These are phyloP conservation scores for Latrodectus geometricus DNA, from an alignment of 1,140 invertebrate species.

Conservation along the genomic window DNA sequence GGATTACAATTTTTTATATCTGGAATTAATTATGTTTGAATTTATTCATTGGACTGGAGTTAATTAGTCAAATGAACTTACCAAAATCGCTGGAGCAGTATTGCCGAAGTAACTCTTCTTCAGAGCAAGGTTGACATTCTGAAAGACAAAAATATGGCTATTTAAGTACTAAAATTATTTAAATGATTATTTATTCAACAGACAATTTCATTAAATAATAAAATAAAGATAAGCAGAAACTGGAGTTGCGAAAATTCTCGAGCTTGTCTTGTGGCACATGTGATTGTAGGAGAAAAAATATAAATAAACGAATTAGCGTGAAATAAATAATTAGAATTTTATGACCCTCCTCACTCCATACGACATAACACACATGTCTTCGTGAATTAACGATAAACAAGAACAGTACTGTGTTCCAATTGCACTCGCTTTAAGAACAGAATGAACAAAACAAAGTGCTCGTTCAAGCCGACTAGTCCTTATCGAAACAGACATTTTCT, in stretches of 20 bases:
- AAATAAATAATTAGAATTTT: not conserved
- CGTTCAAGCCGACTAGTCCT: not conserved
- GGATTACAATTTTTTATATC: no score
- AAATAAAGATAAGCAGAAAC: not conserved
- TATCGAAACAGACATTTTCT: not conserved
- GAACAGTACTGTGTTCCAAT: not conserved
- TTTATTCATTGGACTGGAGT: no score
- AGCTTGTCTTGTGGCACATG: not conserved
- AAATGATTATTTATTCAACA: not conserved
- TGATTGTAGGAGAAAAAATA: not conserved
- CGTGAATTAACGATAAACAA: not conserved
- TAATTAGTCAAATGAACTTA: constrained; percentile 67
- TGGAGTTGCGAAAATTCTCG: not conserved
- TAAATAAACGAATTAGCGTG: not conserved
- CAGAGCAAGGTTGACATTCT: constrained; percentile 82
- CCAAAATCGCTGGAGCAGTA: constrained; percentile 85
- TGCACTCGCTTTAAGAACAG: not conserved
- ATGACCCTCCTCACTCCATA: not conserved
- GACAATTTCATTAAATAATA: not conserved
- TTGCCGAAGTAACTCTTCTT: constrained; percentile 79
- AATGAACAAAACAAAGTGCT: not conserved
- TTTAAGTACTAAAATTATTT: not conserved
- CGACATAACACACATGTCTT: not conserved
- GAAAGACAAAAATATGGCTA: constrained; percentile 66
- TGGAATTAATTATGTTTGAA: no score